These are phyloP conservation scores for Ceratina japonica DNA, from an alignment of 1,140 invertebrate genomes.

Conservation along the genomic window DNA sequence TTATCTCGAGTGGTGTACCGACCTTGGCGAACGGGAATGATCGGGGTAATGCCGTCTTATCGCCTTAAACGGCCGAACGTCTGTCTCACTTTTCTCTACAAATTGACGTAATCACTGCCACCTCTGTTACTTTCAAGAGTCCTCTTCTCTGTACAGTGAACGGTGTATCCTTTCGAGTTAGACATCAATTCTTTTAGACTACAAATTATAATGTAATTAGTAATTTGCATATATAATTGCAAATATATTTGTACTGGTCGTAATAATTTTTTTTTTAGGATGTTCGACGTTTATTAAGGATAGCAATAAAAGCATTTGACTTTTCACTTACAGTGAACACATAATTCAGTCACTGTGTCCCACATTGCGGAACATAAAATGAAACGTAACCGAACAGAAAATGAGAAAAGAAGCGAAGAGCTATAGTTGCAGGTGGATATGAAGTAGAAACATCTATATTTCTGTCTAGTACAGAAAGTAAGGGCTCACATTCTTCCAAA, in stretches of 20 bases:
- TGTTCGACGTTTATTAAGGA: too few species aligned
- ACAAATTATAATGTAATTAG: too few species aligned
- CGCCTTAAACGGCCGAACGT: constrained; percentile 16
- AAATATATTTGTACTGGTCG: too few species aligned
- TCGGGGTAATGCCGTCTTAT: constrained; percentile 22
- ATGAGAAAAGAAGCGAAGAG: neutral
- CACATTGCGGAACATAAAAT: neutral
- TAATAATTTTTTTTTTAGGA: too few species aligned
- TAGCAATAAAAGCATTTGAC: neutral
- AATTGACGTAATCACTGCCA: constrained; percentile 3
- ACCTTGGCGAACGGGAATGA: neutral
- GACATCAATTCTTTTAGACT: too few species aligned
- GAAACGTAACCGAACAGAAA: neutral
- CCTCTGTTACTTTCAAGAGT: neutral
- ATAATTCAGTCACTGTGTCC: neutral
- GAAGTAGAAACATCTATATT: constrained; percentile 33
- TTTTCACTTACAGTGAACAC: neutral
- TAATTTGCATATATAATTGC: too few species aligned
- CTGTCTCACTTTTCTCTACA: constrained; percentile 7
- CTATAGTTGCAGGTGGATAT: neutral
- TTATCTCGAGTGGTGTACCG: constrained; percentile 10
- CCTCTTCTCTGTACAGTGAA: neutral
- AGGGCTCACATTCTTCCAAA: neutral
- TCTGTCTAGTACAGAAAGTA: constrained; percentile 4
- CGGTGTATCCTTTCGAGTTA: neutral